Base-by-base conservation (phyloP, 2,797 vertebrate genomes). In the Sebastes ruberrimus region DNA sequence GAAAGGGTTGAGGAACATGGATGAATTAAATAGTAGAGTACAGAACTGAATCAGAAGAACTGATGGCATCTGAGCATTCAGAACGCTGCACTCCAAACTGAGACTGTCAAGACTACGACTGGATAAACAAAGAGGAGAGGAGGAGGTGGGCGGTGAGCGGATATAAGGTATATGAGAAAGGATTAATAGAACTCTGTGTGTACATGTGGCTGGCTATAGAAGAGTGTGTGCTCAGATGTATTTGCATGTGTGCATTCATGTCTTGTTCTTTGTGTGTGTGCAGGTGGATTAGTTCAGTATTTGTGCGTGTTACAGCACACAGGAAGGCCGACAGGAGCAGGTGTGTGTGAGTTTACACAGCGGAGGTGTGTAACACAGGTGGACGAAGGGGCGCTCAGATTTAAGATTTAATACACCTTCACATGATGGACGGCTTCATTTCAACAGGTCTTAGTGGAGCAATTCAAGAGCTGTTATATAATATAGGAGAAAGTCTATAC, bases 291-390 rank as follows among this genome's bases (percentile, higher is more conserved):
- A 11, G 61, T 33, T 62, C 38, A 9, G 66, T 33, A 0, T 81
- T 14, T 76, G 52, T 14, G 14, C 27, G 6, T 71, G 55, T 57
- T 14, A n/a, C 30, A 59, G 57, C 80, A 65, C 59, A 81, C 75
- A 72, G 32, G 46, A 57, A 28, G 73, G 56, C 57, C 32, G 14
- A 5, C 1, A 23, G 28, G 30, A 7, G 55, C 81, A 83, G 72
- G 55, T 79, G 80, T 86, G 67, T 16, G 23, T 59, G 23, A 27
- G 76, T 59, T 70, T 83, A 62, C 67, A 35, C 35, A 65, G 52
- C 11, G 9, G 27, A 27, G 5, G 27, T n/a, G n/a, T n/a, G n/a
- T n/a, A n/a, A n/a, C n/a, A 27, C 65, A 74, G 76, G 83, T 71
- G 66, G 42, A 67, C 16, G 75, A 23, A 5, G 10, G 16, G 2